These are phyloP conservation scores for Alcedo quadribrachys DNA, from an alignment of 2,797 vertebrate genomes.

Conservation along the genomic window DNA sequence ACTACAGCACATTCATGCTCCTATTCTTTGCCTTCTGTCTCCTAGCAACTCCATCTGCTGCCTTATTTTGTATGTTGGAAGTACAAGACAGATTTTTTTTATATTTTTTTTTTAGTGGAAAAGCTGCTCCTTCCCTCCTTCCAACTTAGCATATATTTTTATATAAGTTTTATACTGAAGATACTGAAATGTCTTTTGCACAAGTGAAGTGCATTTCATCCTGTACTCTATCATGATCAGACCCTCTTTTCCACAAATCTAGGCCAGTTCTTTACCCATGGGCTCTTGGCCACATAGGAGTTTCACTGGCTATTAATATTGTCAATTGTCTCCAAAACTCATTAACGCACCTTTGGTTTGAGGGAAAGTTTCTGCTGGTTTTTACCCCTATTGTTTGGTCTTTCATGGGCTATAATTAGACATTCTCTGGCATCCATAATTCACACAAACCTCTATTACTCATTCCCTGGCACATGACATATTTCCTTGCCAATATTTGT, in stretches of 20 bases:
- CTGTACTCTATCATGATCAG: background rate
- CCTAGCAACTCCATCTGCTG: conserved; percentile 74
- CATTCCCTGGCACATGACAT: conserved; percentile 56
- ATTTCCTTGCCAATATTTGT: conserved; percentile 50
- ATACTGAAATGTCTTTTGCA: background rate
- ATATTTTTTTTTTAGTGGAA: conserved; percentile 9
- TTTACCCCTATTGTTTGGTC: conserved; percentile 12
- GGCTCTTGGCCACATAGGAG: background rate
- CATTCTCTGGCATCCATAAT: conserved; percentile 26
- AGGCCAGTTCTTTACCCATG: background rate
- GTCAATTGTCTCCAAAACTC: background rate
- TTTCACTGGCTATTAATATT: background rate
- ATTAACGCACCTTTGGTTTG: background rate
- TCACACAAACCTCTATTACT: conserved; percentile 56
- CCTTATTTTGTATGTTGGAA: conserved; percentile 60
- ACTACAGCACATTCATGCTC: conserved; percentile 42
- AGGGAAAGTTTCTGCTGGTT: background rate
- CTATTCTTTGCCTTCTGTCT: conserved; percentile 65
- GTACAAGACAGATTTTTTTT: conserved; percentile 21
- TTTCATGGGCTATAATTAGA: conserved; percentile 57
- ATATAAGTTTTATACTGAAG: conserved; percentile 8
- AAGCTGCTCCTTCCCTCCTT: conserved; percentile 26
- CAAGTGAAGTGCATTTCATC: conserved; percentile 4
- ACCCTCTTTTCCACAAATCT: background rate
- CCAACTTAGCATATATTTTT: background rate